Base-by-base conservation (phyloP, 2,113 vertebrate species). In the Sapayoa aenigma region DNA sequence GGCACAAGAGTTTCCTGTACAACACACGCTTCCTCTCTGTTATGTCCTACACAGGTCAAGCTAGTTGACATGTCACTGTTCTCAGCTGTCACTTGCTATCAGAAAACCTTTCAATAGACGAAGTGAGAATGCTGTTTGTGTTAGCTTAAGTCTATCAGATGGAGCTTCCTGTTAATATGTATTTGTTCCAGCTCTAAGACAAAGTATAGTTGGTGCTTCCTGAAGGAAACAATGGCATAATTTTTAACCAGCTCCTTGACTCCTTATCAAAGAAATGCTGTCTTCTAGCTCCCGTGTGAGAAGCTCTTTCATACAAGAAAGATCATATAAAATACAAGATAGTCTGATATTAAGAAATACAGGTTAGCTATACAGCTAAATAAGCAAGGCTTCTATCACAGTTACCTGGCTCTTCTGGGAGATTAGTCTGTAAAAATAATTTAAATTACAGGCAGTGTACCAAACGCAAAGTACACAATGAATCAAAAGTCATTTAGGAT, bases 171-270 rank as follows among this genome's bases (percentile, higher is more conserved):
- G 96, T 96, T 93, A 96, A 76, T 18, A 58, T 2, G n/a, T 95
- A 65, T 87, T 95, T 96, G 93, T 95, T 96, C 90, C 66, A 95
- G 5, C 73, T 37, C 44, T 42, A 62, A 93, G 74, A 73, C 94
- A 82, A 94, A 96, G 47, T 53, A 78, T 22, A 73, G 86, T 76
- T 95, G 95, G 90, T 90, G 62, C 92, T 97, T 97, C 96, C 95
- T 96, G 95, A 94, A 95, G 77, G 93, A 95, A 96, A 97, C 95
- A 97, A 96, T 92, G 86, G 90, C 92, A 92, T 89, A 5, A 71
- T 95, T 96, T 96, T 92, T 93, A 96, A 97, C 76, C 84, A 89
- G 81, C 76, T 95, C 65, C 60, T 35, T 4, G 14, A 58, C 19
- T 92, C 27, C 62, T 76, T 89, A 49, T 84, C 73, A 69, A 68